phyloP scores from a whole-genome alignment of 1,140 invertebrate species.

The Oedothorax gibbosus region DNA sequence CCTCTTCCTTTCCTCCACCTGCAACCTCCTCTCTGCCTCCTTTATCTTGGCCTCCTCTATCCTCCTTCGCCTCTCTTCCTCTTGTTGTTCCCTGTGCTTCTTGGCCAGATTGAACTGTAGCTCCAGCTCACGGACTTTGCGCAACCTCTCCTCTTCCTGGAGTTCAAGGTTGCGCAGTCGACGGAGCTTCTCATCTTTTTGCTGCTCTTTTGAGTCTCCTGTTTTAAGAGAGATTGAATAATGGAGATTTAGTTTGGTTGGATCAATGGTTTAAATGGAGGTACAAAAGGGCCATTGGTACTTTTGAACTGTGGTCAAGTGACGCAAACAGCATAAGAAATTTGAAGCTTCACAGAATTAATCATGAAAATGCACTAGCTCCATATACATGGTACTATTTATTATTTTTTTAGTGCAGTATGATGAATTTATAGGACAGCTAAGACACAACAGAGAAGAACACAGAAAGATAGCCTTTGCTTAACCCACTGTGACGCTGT shows the following conservation, averaged over 20 bases:
- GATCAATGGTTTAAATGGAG: neutral
- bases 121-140: slow-evolving; percentile 86
- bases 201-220: slow-evolving; percentile 20
- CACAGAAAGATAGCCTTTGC: no score
- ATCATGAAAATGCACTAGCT: no score
- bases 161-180: slow-evolving; percentile 73
- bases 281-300: no score
- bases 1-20: slow-evolving; percentile 88
- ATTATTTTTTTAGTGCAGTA: no score
- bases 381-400: no score
- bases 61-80: slow-evolving; percentile 82
- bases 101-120: slow-evolving; percentile 86
- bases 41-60: slow-evolving; percentile 83
- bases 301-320: no score
- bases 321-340: no score
- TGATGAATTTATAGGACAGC: no score
- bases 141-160: slow-evolving; percentile 86
- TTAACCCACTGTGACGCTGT: no score
- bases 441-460: no score
- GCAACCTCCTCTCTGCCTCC: slow-evolving; percentile 80
- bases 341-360: no score
- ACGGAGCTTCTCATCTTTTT: slow-evolving; percentile 69
- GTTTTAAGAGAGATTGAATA: neutral
- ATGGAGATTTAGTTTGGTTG: neutral
- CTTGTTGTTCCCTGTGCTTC: slow-evolving; percentile 86